Percentiles rank a stretch among this genome's conserved stretches.
Conservation (phyloP, 2,113 vertebrate species). For the Microtus oregoni region DNA sequence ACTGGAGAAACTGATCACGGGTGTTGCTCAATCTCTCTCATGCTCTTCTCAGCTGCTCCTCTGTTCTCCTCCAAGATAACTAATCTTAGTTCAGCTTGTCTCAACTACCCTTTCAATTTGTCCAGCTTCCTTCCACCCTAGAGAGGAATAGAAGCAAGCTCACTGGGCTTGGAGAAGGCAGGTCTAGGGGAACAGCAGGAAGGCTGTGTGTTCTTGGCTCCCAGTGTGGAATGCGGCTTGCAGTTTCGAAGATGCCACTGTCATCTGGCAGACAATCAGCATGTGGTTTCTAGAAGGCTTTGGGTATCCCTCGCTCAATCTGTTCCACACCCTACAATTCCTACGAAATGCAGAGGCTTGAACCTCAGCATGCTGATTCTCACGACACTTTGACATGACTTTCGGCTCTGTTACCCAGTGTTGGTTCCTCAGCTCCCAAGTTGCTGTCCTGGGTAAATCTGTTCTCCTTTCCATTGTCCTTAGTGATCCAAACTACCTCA, state of each 20-base stretch:
- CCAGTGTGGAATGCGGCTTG: background rate
- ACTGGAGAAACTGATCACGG: background rate
- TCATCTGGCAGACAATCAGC: background rate
- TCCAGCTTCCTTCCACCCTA: background rate
- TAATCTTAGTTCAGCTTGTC: background rate
- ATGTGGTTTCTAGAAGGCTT: background rate
- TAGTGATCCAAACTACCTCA: background rate
- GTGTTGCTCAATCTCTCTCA: background rate
- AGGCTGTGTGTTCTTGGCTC: background rate
- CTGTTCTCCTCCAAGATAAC: constrained; percentile 28
- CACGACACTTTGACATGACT: background rate
- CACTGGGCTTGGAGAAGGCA: background rate
- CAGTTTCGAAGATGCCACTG: background rate
- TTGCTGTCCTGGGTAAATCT: background rate
- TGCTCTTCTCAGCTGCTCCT: background rate
- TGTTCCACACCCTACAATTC: background rate
- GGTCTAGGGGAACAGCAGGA: rapidly evolving
- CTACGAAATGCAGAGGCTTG: background rate
- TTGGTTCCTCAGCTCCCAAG: background rate
- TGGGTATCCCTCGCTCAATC: background rate
- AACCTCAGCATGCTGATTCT: background rate
- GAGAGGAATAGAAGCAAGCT: background rate
- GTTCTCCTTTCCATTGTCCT: background rate
- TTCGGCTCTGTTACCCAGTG: background rate
- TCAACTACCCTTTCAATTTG: background rate